A percentile compares a stretch with the other conserved stretches of the same genome.
phyloP scores from a whole-genome alignment of 2,888 invertebrate species.

The Cerceris ruficornis region DNA sequence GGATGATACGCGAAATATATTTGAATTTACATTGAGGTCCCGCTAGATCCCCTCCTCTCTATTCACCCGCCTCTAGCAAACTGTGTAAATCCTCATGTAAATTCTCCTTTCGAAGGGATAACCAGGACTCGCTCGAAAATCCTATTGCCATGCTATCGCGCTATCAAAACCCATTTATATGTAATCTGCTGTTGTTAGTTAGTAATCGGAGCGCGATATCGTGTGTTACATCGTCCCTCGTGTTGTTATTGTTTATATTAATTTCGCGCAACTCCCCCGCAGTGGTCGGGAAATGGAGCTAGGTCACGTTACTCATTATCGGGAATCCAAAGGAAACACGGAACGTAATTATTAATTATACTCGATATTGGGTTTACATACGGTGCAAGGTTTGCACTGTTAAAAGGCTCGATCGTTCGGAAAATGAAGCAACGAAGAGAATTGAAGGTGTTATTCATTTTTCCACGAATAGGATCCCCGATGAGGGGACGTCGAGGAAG shows the following conservation, averaged over 20 bases:
- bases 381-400: no score
- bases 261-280: conserved; percentile 40
- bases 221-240: neutral
- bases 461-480: no score
- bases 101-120: conserved; percentile 62
- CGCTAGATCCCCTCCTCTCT: conserved; percentile 10
- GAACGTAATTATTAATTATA: conserved; percentile 12
- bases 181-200: conserved; percentile 63
- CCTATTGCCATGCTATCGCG: conserved; percentile 60
- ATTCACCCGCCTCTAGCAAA: conserved; percentile 35
- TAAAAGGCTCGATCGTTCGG: no score
- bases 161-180: conserved; percentile 57
- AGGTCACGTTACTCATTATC: neutral
- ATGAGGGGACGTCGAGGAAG: no score
- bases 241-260: conserved; percentile 53
- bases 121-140: conserved; percentile 61
- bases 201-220: conserved; percentile 45
- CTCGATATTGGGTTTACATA: conserved; percentile 1
- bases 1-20: conserved; percentile 49
- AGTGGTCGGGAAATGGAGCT: conserved; percentile 10
- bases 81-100: conserved; percentile 66
- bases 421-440: no score
- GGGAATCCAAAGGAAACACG: neutral
- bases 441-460: no score
- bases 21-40: conserved; percentile 43